phyloP scores from a whole-genome alignment of 2,113 vertebrate species.

The Collichthys lucidus region DNA sequence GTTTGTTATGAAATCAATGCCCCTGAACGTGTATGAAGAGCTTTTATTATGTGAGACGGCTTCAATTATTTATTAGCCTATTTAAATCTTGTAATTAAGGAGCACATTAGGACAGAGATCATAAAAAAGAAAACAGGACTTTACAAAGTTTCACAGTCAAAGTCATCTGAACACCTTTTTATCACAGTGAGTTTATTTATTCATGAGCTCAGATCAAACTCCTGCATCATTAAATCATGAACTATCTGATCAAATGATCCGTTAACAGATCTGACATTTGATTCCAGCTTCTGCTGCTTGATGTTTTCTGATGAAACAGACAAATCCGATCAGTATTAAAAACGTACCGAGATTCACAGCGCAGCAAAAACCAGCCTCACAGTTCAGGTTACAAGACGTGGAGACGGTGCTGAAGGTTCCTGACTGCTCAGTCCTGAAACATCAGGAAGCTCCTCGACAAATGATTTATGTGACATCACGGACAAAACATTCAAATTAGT shows the following conservation, averaged over 20 bases:
- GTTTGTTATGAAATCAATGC: constrained; percentile 29
- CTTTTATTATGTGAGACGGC: constrained; percentile 18
- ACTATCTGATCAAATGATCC: neutral
- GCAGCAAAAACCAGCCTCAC: neutral
- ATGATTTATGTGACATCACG: too few species aligned
- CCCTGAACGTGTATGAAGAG: neutral
- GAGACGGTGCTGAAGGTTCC: too few species aligned
- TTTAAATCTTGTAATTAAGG: constrained; percentile 36
- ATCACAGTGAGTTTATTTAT: neutral
- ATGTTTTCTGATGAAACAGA: too few species aligned
- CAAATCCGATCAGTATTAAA: too few species aligned
- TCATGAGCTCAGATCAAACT: too few species aligned
- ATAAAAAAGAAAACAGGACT: constrained; percentile 14
- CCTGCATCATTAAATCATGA: neutral
- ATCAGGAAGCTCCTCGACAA: too few species aligned
- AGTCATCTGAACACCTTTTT: neutral
- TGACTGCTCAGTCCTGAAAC: too few species aligned
- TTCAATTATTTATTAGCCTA: constrained; percentile 37
- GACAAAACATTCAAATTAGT: too few species aligned
- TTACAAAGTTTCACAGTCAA: constrained; percentile 15
- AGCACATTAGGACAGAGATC: constrained; percentile 7
- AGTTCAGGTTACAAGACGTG: too few species aligned
- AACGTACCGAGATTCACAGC: neutral
- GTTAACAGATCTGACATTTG: neutral
- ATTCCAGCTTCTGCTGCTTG: neutral